A percentile compares a stretch with the other conserved stretches of the same genome.
Evolutionary conservation across 2,888 invertebrate species (phyloP).

Genomic region (Oscheius sp.): DNA sequence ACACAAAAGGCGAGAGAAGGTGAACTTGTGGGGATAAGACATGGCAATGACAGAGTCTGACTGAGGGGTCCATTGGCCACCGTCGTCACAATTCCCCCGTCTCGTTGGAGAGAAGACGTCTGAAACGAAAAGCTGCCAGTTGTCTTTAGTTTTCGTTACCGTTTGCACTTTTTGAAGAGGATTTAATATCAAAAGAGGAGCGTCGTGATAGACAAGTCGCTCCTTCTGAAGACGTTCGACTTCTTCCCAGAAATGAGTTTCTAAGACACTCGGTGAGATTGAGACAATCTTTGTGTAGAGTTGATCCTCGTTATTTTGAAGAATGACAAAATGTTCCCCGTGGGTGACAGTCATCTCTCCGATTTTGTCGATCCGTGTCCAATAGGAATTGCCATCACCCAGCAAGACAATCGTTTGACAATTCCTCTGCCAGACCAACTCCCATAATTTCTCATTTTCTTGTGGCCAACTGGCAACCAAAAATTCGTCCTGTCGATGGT

Average conservation of each 20-base stretch:
- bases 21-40: conserved; percentile 3
- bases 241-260: conserved; percentile 68
- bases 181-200: conserved; percentile 52
- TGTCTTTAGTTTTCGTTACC: not conserved
- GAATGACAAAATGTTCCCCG: conserved; percentile 51
- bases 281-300: conserved; percentile 61
- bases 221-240: conserved; percentile 68
- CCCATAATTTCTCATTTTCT: conserved; percentile 66
- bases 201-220: conserved; percentile 50
- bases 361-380: conserved; percentile 40
- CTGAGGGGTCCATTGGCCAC: conserved; percentile 12
- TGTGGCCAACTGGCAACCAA: conserved; percentile 62
- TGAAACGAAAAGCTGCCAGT: not conserved
- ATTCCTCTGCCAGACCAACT: conserved; percentile 61
- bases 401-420: conserved; percentile 61
- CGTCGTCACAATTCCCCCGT: conserved; percentile 8
- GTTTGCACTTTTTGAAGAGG: conserved; percentile 26
- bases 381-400: conserved; percentile 38
- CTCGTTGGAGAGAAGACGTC: conserved; percentile 12
- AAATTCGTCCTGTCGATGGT: conserved; percentile 70
- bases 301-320: conserved; percentile 59
- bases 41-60: conserved; percentile 24
- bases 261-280: conserved; percentile 54
- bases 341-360: conserved; percentile 50
- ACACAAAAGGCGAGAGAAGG: conserved; percentile 62